Evolutionary conservation across 2,888 invertebrate genomes (phyloP).

Genomic region (Lasioglossum calceatum): DNA sequence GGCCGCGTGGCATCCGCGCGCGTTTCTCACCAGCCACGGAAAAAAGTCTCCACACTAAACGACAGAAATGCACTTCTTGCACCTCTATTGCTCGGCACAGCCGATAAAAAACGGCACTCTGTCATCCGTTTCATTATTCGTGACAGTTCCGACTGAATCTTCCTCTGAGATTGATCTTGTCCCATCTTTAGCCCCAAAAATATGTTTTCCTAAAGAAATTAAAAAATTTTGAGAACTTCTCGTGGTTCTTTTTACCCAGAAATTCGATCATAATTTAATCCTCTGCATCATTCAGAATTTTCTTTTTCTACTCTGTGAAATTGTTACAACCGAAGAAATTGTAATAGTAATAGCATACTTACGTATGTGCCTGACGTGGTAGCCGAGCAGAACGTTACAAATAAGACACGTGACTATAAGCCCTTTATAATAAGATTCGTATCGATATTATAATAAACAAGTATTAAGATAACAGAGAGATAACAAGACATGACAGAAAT

Average conservation of each 20-base stretch:
- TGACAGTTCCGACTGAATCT: background rate
- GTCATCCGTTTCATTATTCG: conserved; percentile 1
- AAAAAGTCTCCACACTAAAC: conserved; percentile 51
- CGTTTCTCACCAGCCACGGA: conserved; percentile 50
- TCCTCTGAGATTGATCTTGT: background rate
- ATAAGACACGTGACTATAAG: too few relatives aligned
- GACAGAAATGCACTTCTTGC: conserved; percentile 45
- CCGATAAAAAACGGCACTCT: background rate
- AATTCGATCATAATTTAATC: background rate
- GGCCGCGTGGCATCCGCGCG: conserved; percentile 67
- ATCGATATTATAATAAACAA: too few relatives aligned
- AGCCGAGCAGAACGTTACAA: too few relatives aligned
- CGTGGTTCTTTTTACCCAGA: background rate
- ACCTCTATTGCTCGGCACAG: conserved; percentile 28
- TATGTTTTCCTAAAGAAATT: background rate
- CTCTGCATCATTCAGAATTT: too few relatives aligned
- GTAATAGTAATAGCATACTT: too few relatives aligned
- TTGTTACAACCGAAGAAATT: background rate
- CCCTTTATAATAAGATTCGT: too few relatives aligned
- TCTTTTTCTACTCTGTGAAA: background rate
- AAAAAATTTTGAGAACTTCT: background rate
- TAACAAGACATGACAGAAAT: too few relatives aligned
- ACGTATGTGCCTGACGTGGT: too few relatives aligned
- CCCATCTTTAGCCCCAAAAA: background rate
- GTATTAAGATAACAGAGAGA: too few relatives aligned